Evolutionary conservation across 2,797 vertebrate genomes (phyloP), one percentile per base, ranked within the genome.

Genomic region (Lepus oiostolus): DNA sequence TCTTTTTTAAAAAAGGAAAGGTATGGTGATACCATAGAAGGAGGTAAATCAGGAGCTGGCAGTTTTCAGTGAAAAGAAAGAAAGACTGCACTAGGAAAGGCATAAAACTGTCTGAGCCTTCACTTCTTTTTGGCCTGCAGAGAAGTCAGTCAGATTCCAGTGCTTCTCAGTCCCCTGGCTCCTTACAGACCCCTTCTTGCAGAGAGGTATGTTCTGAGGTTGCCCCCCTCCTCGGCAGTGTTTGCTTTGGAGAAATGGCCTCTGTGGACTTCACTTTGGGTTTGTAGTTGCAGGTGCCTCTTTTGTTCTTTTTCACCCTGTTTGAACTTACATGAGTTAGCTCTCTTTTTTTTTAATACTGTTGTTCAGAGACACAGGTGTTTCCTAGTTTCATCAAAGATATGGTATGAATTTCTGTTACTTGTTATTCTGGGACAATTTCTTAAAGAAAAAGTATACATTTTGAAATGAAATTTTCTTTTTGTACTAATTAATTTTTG

Each of bases 361-460:
- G 26, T 89, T 32, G 28, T 84, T 95, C 5, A 80, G 38, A 85
- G 35, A 89, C 58, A 77, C 62, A 68, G 38, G 9, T 68, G 28
- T 89, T 54, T 93, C 86, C 52, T 81, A 52, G 16, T 88, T 75
- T 95, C 50, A 75, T 85, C 68, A 68, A 50, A 89, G 52, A 30
- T 10, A 80, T 60, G 38, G 32, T 75, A 17, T 75, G 28, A 65
- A 82, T 95, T 92, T 92, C 81, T 85, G 60, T 92, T 52, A 76
- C 42, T 67, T 84, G 8, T 71, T 84, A 52, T 52, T 91, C 63
- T 58, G 26, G 21, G 28, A 67, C 62, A 30, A 26, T 89, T 84
- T 92, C 30, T 62, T 95, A 92, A n/a, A 72, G 60, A 24, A 82
- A 90, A 94, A 81, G 9, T 3, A 47, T n/a, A 14, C 2, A 22